phyloP scores from a whole-genome alignment of 2,888 invertebrate species.

The Mesoligia furuncula region DNA sequence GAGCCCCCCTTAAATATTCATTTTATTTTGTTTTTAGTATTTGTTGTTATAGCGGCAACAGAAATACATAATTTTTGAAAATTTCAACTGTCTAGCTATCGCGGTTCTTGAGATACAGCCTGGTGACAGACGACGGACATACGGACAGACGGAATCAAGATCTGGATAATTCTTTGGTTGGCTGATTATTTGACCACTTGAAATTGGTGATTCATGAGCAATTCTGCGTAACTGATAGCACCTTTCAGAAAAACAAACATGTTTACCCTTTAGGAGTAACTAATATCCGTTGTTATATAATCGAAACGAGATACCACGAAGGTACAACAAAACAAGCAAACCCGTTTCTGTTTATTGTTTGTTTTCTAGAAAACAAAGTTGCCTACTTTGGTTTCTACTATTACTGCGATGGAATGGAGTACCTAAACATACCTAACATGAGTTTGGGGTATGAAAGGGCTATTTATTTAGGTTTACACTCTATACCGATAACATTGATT shows the following conservation, averaged over 20 bases:
- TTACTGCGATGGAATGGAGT: not conserved
- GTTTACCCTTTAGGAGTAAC: not conserved
- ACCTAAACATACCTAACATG: not conserved
- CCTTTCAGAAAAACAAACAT: slow-evolving; percentile 8
- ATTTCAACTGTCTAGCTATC: no score
- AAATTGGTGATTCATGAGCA: not conserved
- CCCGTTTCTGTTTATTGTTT: slow-evolving; percentile 1
- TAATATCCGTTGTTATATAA: slow-evolving; percentile 1
- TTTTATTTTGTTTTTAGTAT: no score
- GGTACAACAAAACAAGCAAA: slow-evolving; percentile 2
- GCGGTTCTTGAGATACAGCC: no score
- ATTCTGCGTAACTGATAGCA: not conserved
- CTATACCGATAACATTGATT: not conserved
- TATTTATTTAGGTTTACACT: slow-evolving; percentile 43
- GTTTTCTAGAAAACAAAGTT: not conserved
- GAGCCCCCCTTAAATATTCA: no score
- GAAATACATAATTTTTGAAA: no score
- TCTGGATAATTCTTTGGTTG: no score
- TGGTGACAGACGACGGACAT: no score
- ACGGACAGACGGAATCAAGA: no score
- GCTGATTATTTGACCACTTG: not conserved
- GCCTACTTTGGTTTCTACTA: no score
- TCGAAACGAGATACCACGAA: not conserved
- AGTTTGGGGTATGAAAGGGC: slow-evolving; percentile 2
- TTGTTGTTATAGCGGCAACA: no score